Evolutionary conservation across 2,888 invertebrate species (phyloP).

Genomic region (Pinctada fucata): DNA sequence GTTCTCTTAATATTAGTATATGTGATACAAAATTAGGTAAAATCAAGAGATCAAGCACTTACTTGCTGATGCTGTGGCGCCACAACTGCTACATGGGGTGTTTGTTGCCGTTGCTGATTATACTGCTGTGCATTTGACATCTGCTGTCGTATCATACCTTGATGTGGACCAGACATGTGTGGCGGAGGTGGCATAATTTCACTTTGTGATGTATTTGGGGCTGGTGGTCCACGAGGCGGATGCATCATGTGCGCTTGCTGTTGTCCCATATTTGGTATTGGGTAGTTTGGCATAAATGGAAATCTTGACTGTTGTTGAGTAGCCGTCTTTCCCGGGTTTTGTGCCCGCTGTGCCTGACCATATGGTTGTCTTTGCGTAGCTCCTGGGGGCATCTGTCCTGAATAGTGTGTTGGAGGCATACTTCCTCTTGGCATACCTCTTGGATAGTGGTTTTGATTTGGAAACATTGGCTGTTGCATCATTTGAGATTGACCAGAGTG

Average conservation of each 20-base stretch:
- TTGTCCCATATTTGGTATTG: conserved; percentile 18
- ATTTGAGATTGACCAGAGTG: conserved; percentile 10
- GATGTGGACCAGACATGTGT: conserved; percentile 41
- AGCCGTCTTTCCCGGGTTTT: conserved; percentile 12
- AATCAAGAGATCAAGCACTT: too few species aligned
- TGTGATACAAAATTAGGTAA: too few species aligned
- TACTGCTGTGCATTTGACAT: background rate
- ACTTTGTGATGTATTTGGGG: background rate
- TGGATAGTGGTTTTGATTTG: background rate
- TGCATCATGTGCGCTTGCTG: conserved; percentile 2
- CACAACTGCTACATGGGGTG: background rate
- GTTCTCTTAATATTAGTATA: too few species aligned
- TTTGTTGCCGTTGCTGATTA: background rate
- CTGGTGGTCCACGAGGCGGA: background rate
- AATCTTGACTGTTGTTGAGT: conserved; percentile 18
- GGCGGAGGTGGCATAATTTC: conserved; percentile 37
- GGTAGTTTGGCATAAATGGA: conserved; percentile 35
- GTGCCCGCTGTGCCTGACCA: background rate
- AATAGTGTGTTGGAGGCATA: conserved; percentile 1
- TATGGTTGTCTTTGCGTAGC: conserved; percentile 9
- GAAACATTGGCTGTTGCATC: conserved; percentile 3
- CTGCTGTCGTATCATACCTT: conserved; percentile 14
- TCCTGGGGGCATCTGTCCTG: conserved; percentile 15
- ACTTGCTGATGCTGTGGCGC: background rate
- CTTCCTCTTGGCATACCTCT: background rate